phyloP scores from a whole-genome alignment of 2,888 invertebrate genomes.

The Dryococelus australis region DNA sequence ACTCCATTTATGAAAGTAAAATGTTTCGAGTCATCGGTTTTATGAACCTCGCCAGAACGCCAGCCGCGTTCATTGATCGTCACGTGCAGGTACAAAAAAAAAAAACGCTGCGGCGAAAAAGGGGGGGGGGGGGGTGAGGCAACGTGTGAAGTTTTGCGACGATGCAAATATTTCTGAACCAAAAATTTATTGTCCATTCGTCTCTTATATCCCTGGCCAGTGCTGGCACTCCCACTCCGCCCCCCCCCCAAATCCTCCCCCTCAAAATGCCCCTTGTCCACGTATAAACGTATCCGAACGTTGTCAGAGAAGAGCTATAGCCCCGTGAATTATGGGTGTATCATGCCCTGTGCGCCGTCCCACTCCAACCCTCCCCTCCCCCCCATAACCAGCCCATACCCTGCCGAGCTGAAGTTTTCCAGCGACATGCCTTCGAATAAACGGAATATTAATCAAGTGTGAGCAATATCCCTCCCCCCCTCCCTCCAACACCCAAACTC shows the following conservation, averaged over 20 bases:
- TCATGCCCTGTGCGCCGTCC: neutral
- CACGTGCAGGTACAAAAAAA: neutral
- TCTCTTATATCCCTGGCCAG: slow-evolving; percentile 25
- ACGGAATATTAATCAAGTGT: slow-evolving; percentile 38
- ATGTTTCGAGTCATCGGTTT: too few species aligned
- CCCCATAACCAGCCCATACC: neutral
- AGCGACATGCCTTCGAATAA: slow-evolving; percentile 36
- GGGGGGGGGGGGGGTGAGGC: too few species aligned
- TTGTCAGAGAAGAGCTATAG: slow-evolving; percentile 27
- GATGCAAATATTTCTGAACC: slow-evolving; percentile 27
- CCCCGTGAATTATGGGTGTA: slow-evolving; percentile 24
- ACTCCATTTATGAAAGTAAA: too few species aligned
- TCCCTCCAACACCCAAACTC: neutral
- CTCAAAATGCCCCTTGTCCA: neutral
- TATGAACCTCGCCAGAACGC: neutral
- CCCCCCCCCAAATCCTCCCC: neutral
- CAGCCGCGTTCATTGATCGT: neutral
- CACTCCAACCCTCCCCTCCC: neutral
- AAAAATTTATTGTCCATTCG: slow-evolving; percentile 25
- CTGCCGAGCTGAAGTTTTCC: slow-evolving; percentile 22
- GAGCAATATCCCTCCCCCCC: slow-evolving; percentile 27
- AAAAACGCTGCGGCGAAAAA: neutral
- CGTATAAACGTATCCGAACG: slow-evolving; percentile 3
- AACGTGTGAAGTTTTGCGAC: slow-evolving; percentile 27
- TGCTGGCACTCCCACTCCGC: neutral